Evolutionary conservation across 37 sponge, comb jelly and placozoan species (phyloP), one percentile per base, ranked within the genome.

Genomic region (Agelas oroides): DNA sequence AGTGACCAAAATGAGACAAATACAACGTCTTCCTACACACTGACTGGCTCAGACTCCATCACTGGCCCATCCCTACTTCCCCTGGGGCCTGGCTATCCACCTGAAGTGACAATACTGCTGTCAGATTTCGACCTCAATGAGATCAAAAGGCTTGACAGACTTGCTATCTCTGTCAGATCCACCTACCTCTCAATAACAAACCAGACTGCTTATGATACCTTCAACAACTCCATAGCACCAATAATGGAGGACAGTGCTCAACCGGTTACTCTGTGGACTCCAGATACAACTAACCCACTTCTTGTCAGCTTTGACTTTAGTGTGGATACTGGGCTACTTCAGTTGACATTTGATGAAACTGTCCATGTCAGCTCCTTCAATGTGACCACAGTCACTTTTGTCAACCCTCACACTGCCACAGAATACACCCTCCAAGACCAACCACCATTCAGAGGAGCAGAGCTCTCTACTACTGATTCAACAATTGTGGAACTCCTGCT

Each of bases 281-380:
- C 61, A 24, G 95, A 95, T 60, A 73, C 68, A 61, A 91, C 92
- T 1, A 75, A 40, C 17, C 95, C 92, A 68, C 27, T n/a, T 8
- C 79, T 95, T 3, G 53, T 86, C 21, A 91, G 70, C 62, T 89
- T 89, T 46, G 78, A 64, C 28, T 95, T 95, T 53, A 58, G 61
- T 85, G 89, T 83, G 15, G 71, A 95, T 60, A 80, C 79, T 62
- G 96, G 96, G 59, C 40, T 87, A 1, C 72, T 95, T 2, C 30
- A 57, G 8, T 76, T 95, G 31, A 84, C 85, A 34, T 95, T 95
- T 92, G 96, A 95, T 74, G 96, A 95, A 70, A 95, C 96, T 12
- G 84, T 95, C 1, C n/a, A 5, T 14, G 80, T 83, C 23, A 41
- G 54, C 15, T 80, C 90, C 18, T 86, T 94, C 61, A 81, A 89